These are phyloP conservation scores for Caenorhabditis parvicauda DNA, from an alignment of 2,888 invertebrate genomes.

Conservation along the genomic window DNA sequence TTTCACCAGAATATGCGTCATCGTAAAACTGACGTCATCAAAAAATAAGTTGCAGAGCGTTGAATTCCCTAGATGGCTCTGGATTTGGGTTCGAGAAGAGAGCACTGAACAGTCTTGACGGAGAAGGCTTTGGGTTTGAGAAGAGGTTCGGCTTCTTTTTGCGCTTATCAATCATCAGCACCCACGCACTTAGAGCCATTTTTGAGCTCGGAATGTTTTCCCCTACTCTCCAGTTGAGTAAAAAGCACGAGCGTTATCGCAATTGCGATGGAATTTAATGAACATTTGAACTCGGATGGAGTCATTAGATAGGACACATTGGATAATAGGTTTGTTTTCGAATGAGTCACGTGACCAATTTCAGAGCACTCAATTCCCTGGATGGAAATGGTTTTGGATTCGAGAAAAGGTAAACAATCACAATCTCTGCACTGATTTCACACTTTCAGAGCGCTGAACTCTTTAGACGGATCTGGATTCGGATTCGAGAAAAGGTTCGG, in stretches of 20 bases:
- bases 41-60: too few species aligned
- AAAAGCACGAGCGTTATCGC: too few species aligned
- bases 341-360: background rate
- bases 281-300: too few species aligned
- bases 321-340: background rate
- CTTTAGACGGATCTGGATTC: constrained; percentile 31
- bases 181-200: too few species aligned
- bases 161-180: too few species aligned
- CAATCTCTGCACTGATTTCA: too few species aligned
- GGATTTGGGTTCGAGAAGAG: constrained; percentile 44
- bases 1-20: too few species aligned
- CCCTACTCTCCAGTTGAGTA: too few species aligned
- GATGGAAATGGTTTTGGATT: constrained; percentile 29
- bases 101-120: constrained; percentile 34
- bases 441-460: constrained; percentile 4
- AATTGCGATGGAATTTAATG: too few species aligned
- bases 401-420: constrained; percentile 11
- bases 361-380: constrained; percentile 18
- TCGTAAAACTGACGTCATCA: too few species aligned
- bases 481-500: constrained; percentile 15
- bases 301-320: too few species aligned
- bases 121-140: constrained; percentile 27
- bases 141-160: constrained; percentile 6
- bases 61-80: constrained; percentile 35
- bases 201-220: too few species aligned